Evolutionary conservation across 2,797 vertebrate genomes (phyloP).

Genomic region (Malacoraja senta): DNA sequence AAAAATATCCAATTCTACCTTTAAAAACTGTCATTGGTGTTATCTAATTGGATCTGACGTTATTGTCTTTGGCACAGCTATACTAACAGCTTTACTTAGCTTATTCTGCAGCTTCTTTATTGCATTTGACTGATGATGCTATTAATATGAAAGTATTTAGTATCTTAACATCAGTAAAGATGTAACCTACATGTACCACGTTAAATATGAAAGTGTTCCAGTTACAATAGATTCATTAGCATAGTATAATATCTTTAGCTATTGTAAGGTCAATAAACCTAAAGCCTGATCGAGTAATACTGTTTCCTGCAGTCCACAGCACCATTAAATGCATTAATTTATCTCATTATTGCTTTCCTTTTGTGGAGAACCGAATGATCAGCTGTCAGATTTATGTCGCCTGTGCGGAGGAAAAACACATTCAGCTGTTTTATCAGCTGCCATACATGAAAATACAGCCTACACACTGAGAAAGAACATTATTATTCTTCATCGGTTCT

Average conservation of each 20-base stretch:
- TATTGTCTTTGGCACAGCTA: constrained; percentile 11
- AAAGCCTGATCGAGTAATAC: not conserved
- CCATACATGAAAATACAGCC: constrained; percentile 19
- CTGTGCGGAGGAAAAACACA: not conserved
- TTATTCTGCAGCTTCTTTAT: constrained; percentile 32
- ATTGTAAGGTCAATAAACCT: constrained; percentile 27
- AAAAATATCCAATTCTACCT: not conserved
- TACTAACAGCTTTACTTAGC: constrained; percentile 25
- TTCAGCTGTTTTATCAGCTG: constrained; percentile 33
- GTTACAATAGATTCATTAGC: constrained; percentile 17
- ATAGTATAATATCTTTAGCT: constrained; percentile 25
- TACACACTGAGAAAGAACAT: not conserved
- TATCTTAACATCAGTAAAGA: constrained; percentile 23
- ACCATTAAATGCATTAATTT: constrained; percentile 12
- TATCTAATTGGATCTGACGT: constrained; percentile 13
- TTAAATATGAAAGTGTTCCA: constrained; percentile 22
- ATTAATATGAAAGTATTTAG: constrained; percentile 27
- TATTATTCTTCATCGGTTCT: constrained; percentile 25
- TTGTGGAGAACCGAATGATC: constrained; percentile 26
- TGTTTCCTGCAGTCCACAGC: not conserved
- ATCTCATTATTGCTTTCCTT: constrained; percentile 8
- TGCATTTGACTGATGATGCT: constrained; percentile 8
- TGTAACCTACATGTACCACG: not conserved
- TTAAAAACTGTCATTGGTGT: not conserved
- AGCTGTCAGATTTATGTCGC: constrained; percentile 13